Evolutionary conservation across 1,140 invertebrate species (phyloP).

Genomic region (Diorhabda sublineata): DNA sequence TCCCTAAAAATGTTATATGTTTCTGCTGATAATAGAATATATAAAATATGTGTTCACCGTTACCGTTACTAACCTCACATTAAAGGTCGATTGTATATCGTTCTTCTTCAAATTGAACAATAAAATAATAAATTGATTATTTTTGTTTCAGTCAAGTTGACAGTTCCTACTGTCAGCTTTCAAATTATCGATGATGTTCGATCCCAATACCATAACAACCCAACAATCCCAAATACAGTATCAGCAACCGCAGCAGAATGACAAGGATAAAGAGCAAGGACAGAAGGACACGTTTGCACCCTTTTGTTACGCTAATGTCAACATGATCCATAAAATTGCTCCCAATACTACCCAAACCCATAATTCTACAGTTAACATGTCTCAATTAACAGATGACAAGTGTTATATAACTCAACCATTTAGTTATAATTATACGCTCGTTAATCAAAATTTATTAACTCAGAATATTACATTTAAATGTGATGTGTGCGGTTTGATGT

Average conservation of each 20-base stretch:
- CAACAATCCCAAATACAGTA: slow-evolving; percentile 43
- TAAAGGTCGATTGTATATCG: too few species aligned
- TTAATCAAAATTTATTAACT: slow-evolving; percentile 59
- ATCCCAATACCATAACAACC: slow-evolving; percentile 45
- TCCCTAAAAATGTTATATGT: too few species aligned
- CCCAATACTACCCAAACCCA: slow-evolving; percentile 49
- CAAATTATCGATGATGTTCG: slow-evolving; percentile 40
- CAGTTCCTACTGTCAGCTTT: not conserved
- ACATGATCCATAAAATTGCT: slow-evolving; percentile 60
- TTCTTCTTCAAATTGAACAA: too few species aligned
- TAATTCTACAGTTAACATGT: slow-evolving; percentile 58
- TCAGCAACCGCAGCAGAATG: slow-evolving; percentile 35
- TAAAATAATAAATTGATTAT: too few species aligned
- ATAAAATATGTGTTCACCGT: too few species aligned
- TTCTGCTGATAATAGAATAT: too few species aligned
- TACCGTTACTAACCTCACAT: too few species aligned
- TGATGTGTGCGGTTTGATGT: slow-evolving; percentile 78
- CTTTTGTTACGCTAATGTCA: slow-evolving; percentile 65
- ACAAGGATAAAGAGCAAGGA: slow-evolving; percentile 36
- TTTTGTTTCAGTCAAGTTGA: not conserved
- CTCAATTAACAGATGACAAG: slow-evolving; percentile 60
- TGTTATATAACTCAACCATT: slow-evolving; percentile 69
- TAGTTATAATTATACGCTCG: slow-evolving; percentile 60
- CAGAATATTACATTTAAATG: slow-evolving; percentile 78
- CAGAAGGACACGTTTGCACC: slow-evolving; percentile 56